A percentile compares a stretch with the other conserved stretches of the same genome.
phyloP scores from a whole-genome alignment of 2,888 invertebrate genomes.

The Ryuthela nishihirai region DNA sequence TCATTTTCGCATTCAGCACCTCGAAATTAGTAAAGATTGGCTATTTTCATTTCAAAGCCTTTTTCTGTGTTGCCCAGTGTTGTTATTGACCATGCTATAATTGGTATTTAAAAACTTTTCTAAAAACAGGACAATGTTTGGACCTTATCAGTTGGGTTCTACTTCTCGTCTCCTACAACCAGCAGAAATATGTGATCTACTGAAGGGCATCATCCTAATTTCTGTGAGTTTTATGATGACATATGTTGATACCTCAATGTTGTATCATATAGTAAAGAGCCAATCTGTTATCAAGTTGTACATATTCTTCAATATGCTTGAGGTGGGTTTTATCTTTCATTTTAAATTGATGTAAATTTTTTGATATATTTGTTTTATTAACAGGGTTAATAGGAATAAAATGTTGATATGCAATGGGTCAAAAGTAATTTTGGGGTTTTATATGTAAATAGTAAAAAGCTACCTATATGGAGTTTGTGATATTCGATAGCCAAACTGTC shows the following conservation, averaged over 20 bases:
- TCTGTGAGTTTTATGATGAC: conserved; percentile 78
- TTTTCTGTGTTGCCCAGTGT: too few relatives aligned
- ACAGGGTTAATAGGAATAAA: too few relatives aligned
- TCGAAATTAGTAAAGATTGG: too few relatives aligned
- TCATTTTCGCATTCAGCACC: too few relatives aligned
- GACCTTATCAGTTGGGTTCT: neutral
- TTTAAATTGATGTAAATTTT: neutral
- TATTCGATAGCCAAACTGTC: too few relatives aligned
- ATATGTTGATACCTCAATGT: conserved; percentile 93
- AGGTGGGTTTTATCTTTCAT: conserved; percentile 59
- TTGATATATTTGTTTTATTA: neutral
- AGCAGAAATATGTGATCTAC: conserved; percentile 91
- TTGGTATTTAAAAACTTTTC: too few relatives aligned
- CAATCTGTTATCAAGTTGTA: conserved; percentile 99
- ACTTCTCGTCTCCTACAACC: conserved; percentile 61
- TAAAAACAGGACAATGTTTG: neutral
- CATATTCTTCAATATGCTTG: conserved; percentile 99
- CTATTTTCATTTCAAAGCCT: too few relatives aligned
- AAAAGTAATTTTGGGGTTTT: too few relatives aligned
- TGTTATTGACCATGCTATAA: too few relatives aligned
- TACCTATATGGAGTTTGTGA: too few relatives aligned
- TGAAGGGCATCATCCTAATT: conserved; percentile 86
- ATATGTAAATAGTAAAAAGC: too few relatives aligned
- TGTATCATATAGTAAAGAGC: conserved; percentile 84
- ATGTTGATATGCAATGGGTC: too few relatives aligned